Conservation (phyloP, 2,797 vertebrate genomes). For the Amblyopsis hoosieri region DNA sequence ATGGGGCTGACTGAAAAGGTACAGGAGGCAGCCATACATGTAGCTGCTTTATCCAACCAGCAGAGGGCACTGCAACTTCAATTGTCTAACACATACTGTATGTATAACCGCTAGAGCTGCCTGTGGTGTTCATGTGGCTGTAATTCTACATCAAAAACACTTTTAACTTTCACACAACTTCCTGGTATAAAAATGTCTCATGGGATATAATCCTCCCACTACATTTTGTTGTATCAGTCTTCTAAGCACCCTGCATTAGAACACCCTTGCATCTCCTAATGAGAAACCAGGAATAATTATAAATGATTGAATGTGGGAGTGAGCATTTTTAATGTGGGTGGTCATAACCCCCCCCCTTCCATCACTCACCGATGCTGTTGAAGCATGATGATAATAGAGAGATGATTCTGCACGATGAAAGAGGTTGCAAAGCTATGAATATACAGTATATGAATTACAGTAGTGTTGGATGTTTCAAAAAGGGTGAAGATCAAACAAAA, state of each 20-base stretch:
- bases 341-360: no score
- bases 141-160: constrained; percentile 32
- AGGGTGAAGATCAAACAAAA: neutral
- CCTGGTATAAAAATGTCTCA: constrained; percentile 13
- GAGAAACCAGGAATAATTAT: neutral
- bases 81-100: neutral
- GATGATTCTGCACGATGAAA: no score
- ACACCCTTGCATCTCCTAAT: neutral
- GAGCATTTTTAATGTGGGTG: no score
- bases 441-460: neutral
- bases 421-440: neutral
- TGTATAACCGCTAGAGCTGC: constrained; percentile 18
- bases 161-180: constrained; percentile 27
- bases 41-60: constrained; percentile 6
- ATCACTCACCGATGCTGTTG: no score
- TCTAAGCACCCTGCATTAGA: neutral
- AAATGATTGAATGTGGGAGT: no score
- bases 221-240: neutral
- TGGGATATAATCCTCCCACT: neutral
- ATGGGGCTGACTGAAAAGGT: no score
- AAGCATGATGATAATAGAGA: no score
- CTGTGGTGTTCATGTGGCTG: constrained; percentile 27
- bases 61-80: constrained; percentile 59
- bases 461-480: neutral
- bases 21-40: neutral